phyloP scores from a whole-genome alignment of 1,140 invertebrate genomes.

The Drosophila auraria region DNA sequence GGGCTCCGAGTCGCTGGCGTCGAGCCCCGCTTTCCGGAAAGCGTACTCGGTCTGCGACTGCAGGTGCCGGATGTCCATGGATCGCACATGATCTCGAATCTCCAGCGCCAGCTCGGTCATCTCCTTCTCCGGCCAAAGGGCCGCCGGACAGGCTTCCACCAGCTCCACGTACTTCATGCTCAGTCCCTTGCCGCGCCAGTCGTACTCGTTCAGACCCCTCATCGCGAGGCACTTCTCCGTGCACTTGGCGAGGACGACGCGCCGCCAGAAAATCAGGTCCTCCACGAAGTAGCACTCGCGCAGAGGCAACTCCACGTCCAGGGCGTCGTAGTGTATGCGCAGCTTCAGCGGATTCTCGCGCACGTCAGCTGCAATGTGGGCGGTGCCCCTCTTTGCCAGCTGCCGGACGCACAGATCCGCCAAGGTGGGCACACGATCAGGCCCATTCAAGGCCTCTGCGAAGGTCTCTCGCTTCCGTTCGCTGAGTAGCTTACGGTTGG shows the following conservation, averaged over 20 bases:
- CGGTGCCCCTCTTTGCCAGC: constrained; percentile 42
- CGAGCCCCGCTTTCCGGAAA: constrained; percentile 26
- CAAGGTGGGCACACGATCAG: constrained; percentile 56
- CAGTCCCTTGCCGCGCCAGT: constrained; percentile 66
- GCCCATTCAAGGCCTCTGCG: constrained; percentile 60
- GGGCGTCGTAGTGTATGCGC: constrained; percentile 62
- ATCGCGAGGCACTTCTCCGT: constrained; percentile 35
- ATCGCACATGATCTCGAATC: constrained; percentile 42
- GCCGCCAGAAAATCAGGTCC: constrained; percentile 60
- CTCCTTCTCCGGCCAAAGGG: constrained; percentile 59
- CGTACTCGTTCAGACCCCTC: constrained; percentile 52
- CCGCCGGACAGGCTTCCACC: constrained; percentile 65
- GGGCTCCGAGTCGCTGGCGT: constrained; percentile 16
- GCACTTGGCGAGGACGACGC: constrained; percentile 68
- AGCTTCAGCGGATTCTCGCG: constrained; percentile 41
- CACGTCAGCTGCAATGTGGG: constrained; percentile 25
- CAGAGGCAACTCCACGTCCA: constrained; percentile 66
- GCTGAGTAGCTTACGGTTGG: constrained; percentile 30
- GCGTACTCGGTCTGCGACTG: constrained; percentile 50
- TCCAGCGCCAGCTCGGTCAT: constrained; percentile 51
- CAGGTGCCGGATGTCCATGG: constrained; percentile 61
- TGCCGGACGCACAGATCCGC: constrained; percentile 57
- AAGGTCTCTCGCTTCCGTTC: constrained; percentile 58
- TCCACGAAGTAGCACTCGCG: constrained; percentile 63
- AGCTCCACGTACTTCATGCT: constrained; percentile 75